Evolutionary conservation across 2,113 vertebrate species (phyloP).

Genomic region (Rallus limicola): DNA sequence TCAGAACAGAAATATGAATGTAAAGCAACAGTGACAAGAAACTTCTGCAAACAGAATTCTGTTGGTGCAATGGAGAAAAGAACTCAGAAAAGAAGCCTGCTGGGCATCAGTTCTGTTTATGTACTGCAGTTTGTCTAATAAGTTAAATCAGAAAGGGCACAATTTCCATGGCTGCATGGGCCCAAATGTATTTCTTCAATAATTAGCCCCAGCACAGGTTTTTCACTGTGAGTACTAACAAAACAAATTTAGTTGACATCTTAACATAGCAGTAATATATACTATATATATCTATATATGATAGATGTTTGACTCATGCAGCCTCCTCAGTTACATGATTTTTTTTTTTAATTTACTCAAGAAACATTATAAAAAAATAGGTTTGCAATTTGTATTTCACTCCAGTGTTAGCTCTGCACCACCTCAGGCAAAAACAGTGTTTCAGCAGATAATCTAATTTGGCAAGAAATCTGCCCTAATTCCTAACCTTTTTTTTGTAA

Average conservation of each 20-base stretch:
- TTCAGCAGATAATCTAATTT: conserved; percentile 42
- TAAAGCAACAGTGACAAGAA: conserved; percentile 16
- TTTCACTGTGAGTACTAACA: conserved; percentile 32
- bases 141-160: conserved; percentile 30
- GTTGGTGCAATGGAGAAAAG: conserved; percentile 8
- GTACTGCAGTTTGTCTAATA: neutral
- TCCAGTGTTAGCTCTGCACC: neutral
- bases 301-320: conserved; percentile 14
- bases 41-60: conserved; percentile 21
- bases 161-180: neutral
- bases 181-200: neutral
- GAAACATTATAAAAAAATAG: conserved; percentile 71
- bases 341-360: conserved; percentile 29
- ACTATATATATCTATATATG: neutral
- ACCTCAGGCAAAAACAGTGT: conserved; percentile 37
- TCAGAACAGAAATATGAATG: neutral
- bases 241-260: conserved; percentile 19
- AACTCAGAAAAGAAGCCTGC: neutral
- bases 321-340: conserved; percentile 20
- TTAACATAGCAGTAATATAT: neutral
- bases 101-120: neutral
- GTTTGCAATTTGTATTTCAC: conserved; percentile 57
- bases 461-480: conserved; percentile 54
- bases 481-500: conserved; percentile 24
- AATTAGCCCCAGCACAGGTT: conserved; percentile 19